Conservation (phyloP, 2,797 vertebrate species). For the Esox masquinongy region DNA sequence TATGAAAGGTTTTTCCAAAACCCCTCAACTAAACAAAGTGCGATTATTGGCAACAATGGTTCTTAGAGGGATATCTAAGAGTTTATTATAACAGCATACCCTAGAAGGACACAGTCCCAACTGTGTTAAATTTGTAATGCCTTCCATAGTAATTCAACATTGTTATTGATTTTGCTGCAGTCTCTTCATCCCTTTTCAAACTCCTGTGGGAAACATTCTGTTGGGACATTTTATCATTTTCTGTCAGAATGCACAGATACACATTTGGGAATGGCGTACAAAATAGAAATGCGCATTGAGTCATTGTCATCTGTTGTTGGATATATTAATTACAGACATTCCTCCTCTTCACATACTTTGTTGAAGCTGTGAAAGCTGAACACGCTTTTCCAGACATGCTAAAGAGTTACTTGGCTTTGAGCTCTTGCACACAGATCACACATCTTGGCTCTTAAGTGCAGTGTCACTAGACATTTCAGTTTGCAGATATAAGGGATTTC, state of each 20-base stretch:
- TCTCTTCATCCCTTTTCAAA: conserved; percentile 62
- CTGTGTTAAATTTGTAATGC: too few species aligned
- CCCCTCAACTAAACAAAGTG: too few species aligned
- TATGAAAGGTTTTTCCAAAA: too few species aligned
- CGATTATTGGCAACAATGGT: too few species aligned
- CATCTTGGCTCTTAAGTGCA: neutral
- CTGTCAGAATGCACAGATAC: neutral
- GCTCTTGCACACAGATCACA: neutral
- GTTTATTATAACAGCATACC: too few species aligned
- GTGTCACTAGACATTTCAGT: neutral
- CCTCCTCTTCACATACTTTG: neutral
- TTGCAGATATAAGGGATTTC: neutral
- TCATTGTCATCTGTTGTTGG: neutral
- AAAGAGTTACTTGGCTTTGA: neutral
- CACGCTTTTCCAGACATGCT: neutral
- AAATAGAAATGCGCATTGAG: neutral
- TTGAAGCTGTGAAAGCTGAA: neutral
- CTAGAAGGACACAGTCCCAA: too few species aligned
- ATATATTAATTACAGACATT: neutral
- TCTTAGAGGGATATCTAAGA: too few species aligned
- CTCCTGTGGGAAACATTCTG: conserved; percentile 56
- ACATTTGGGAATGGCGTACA: neutral
- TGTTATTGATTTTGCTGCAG: conserved; percentile 58
- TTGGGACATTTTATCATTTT: conserved; percentile 41
- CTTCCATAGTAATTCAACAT: conserved; percentile 40